phyloP scores from a whole-genome alignment of 2,888 invertebrate species.

The Idaea aversata region DNA sequence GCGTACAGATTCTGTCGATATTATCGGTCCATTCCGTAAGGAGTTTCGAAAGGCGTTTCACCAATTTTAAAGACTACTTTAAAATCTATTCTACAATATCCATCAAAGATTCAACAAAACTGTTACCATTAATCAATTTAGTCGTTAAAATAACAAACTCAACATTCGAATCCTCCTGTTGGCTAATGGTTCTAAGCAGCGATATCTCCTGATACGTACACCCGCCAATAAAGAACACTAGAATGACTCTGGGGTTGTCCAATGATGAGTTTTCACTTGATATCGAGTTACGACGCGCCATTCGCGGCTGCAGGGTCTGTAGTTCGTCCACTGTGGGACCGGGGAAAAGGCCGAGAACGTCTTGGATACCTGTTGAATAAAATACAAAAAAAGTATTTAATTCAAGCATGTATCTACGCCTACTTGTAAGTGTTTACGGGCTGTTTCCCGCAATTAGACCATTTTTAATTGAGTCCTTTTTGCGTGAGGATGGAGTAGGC shows the following conservation, averaged over 20 bases:
- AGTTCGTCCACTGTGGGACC: slow-evolving; percentile 87
- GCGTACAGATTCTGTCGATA: too few species aligned
- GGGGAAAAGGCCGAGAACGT: slow-evolving; percentile 90
- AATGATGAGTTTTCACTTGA: slow-evolving; percentile 80
- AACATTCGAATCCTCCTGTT: slow-evolving; percentile 89
- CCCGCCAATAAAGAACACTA: slow-evolving; percentile 98
- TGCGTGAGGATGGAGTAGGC: too few species aligned
- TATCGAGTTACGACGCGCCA: slow-evolving; percentile 78
- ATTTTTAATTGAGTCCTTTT: too few species aligned
- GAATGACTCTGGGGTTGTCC: slow-evolving; percentile 85
- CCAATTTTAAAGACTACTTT: slow-evolving; percentile 11
- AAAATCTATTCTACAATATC: slow-evolving; percentile 58
- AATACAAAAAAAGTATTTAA: slow-evolving; percentile 13
- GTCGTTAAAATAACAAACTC: slow-evolving; percentile 96
- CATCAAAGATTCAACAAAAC: slow-evolving; percentile 89
- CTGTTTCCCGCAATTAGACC: too few species aligned
- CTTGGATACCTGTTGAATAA: slow-evolving; percentile 83
- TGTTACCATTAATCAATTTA: slow-evolving; percentile 93
- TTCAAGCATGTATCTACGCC: too few species aligned
- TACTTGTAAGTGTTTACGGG: too few species aligned
- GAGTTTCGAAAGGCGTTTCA: too few species aligned
- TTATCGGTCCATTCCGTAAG: too few species aligned
- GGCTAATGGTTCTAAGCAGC: slow-evolving; percentile 86
- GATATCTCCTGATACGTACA: slow-evolving; percentile 97
- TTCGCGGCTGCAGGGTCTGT: slow-evolving; percentile 80